These are phyloP conservation scores for Camarhynchus parvulus DNA, from an alignment of 2,113 vertebrate genomes.

Conservation along the genomic window DNA sequence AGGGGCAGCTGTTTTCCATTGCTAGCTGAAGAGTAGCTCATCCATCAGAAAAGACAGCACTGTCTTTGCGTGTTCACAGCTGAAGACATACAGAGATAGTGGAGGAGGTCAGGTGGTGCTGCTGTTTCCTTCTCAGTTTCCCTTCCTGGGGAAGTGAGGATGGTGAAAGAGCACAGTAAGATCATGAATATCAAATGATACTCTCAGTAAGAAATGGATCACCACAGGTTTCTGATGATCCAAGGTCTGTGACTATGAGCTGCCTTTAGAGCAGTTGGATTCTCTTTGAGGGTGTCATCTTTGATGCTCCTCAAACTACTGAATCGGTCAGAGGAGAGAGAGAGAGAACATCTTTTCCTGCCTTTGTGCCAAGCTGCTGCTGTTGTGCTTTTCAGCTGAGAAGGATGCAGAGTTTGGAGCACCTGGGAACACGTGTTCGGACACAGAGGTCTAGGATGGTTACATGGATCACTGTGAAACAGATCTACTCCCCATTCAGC, in stretches of 20 bases:
- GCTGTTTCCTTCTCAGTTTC: neutral
- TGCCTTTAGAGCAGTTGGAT: neutral
- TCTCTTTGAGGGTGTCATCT: neutral
- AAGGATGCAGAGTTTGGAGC: neutral
- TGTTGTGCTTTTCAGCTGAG: neutral
- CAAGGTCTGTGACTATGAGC: neutral
- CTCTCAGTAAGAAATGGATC: neutral
- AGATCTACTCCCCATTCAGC: neutral
- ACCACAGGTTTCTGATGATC: neutral
- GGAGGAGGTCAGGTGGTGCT: neutral
- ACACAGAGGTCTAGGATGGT: neutral
- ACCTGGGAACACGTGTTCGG: rapidly evolving
- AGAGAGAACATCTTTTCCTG: neutral
- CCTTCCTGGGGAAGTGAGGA: neutral
- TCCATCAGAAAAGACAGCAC: neutral
- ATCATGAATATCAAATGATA: neutral
- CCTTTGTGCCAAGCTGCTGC: neutral
- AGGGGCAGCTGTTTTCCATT: neutral
- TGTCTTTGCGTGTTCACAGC: neutral
- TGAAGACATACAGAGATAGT: neutral
- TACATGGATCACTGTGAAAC: neutral
- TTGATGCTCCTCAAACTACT: neutral
- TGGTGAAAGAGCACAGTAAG: neutral
- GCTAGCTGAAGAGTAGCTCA: neutral
- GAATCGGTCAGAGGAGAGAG: neutral